These are phyloP conservation scores for Ctenodactylus gundi DNA, from an alignment of 2,113 vertebrate species.

Conservation along the genomic window DNA sequence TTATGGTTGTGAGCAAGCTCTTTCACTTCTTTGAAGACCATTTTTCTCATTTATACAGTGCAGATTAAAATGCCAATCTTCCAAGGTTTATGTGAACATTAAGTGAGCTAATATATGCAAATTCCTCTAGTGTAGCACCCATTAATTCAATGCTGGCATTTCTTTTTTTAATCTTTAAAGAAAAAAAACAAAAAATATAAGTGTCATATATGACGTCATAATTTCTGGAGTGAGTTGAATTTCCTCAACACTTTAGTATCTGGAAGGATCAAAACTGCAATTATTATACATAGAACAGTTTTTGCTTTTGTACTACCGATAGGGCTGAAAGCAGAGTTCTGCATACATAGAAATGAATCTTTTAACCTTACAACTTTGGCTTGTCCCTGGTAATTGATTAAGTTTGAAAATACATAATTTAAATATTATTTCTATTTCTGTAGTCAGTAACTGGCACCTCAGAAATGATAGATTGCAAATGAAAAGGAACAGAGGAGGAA, in stretches of 20 bases:
- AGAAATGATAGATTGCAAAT: constrained; percentile 38
- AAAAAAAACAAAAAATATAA: constrained; percentile 25
- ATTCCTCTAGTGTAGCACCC: neutral
- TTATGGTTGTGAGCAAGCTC: neutral
- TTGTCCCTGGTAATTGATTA: constrained; percentile 51
- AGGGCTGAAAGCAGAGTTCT: neutral
- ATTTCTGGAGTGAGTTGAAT: constrained; percentile 27
- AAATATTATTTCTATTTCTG: constrained; percentile 54
- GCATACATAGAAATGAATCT: constrained; percentile 25
- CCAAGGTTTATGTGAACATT: neutral
- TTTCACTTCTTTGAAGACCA: constrained; percentile 14
- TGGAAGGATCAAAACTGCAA: neutral
- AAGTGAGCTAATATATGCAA: neutral
- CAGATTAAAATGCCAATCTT: neutral
- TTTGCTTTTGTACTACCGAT: constrained; percentile 50
- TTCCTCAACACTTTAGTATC: constrained; percentile 22
- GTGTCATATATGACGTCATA: neutral
- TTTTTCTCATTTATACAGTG: neutral
- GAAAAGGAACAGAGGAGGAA: neutral
- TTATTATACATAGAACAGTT: constrained; percentile 46
- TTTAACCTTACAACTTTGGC: constrained; percentile 36
- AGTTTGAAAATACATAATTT: constrained; percentile 51
- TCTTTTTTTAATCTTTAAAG: constrained; percentile 31
- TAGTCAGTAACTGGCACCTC: neutral
- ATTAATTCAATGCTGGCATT: constrained; percentile 18